A percentile compares a stretch with the other conserved stretches of the same genome.
phyloP scores from a whole-genome alignment of 2,797 vertebrate species.

The Parauchenoglanis ngamensis region DNA sequence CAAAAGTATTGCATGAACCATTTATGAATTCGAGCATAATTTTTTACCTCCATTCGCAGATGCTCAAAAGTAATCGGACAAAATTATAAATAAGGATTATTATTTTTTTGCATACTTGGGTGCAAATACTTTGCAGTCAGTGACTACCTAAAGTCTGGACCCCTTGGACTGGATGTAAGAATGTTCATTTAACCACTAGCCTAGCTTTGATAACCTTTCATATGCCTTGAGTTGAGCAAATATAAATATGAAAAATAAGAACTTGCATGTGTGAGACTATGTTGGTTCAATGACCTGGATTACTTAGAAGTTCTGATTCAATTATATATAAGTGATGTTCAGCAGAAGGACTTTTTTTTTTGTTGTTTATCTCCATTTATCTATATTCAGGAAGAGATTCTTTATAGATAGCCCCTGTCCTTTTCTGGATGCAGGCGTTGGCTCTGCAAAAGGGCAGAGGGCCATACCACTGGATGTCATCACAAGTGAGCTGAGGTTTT shows the following conservation, averaged over 20 bases:
- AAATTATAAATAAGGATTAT: not conserved
- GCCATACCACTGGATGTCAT: not conserved
- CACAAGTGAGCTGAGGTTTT: slow-evolving; percentile 6
- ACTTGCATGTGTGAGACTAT: not conserved
- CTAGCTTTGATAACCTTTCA: not conserved
- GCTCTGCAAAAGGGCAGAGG: slow-evolving; percentile 15
- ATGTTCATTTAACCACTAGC: not conserved
- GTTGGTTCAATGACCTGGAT: not conserved
- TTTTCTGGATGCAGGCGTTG: not conserved
- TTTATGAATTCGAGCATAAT: not conserved
- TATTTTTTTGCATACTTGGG: not conserved
- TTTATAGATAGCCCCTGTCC: not conserved
- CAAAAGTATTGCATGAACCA: not conserved
- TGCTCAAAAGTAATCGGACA: not conserved
- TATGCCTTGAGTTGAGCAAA: not conserved
- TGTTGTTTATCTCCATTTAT: not conserved
- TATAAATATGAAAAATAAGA: not conserved
- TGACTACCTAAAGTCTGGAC: not conserved
- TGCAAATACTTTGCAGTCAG: not conserved
- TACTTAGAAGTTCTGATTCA: not conserved
- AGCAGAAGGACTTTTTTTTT: not conserved
- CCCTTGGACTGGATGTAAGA: not conserved
- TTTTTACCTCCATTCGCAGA: not conserved
- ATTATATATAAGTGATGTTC: not conserved
- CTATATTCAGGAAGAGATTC: slow-evolving; percentile 5